Conservation (phyloP, 2,888 invertebrate species). For the Cryptocheilus praepositus region DNA sequence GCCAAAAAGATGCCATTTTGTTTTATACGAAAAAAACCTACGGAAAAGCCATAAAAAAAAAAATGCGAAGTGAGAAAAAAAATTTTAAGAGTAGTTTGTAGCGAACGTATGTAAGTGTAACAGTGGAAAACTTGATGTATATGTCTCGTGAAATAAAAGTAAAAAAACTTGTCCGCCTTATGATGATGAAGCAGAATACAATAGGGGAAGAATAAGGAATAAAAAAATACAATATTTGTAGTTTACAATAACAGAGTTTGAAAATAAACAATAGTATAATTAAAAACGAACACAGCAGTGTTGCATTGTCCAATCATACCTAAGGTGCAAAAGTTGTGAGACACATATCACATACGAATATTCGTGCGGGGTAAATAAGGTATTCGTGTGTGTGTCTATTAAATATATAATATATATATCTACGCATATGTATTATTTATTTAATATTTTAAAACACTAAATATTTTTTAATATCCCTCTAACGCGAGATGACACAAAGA, state of each 20-base stretch:
- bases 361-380: slow-evolving; percentile 10
- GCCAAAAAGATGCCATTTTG: slow-evolving; percentile 74
- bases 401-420: slow-evolving; percentile 9
- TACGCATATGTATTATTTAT: slow-evolving; percentile 9
- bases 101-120: slow-evolving; percentile 66
- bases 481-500: background rate
- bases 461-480: slow-evolving; percentile 1
- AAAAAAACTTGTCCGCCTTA: slow-evolving; percentile 72
- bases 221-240: slow-evolving; percentile 65
- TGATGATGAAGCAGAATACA: slow-evolving; percentile 67
- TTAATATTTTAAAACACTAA: slow-evolving; percentile 2
- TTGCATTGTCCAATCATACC: slow-evolving; percentile 58
- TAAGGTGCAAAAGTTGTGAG: slow-evolving; percentile 50
- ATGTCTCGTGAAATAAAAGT: slow-evolving; percentile 68
- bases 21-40: slow-evolving; percentile 69
- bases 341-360: slow-evolving; percentile 6
- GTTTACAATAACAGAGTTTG: slow-evolving; percentile 64
- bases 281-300: slow-evolving; percentile 43
- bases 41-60: slow-evolving; percentile 63
- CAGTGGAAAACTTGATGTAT: slow-evolving; percentile 63
- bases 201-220: slow-evolving; percentile 54
- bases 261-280: slow-evolving; percentile 63
- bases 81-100: slow-evolving; percentile 60
- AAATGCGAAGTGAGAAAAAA: slow-evolving; percentile 35
- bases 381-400: slow-evolving; percentile 1